Evolutionary conservation across 2,113 vertebrate species (phyloP).

Genomic region (Heterotilapia buettikoferi): DNA sequence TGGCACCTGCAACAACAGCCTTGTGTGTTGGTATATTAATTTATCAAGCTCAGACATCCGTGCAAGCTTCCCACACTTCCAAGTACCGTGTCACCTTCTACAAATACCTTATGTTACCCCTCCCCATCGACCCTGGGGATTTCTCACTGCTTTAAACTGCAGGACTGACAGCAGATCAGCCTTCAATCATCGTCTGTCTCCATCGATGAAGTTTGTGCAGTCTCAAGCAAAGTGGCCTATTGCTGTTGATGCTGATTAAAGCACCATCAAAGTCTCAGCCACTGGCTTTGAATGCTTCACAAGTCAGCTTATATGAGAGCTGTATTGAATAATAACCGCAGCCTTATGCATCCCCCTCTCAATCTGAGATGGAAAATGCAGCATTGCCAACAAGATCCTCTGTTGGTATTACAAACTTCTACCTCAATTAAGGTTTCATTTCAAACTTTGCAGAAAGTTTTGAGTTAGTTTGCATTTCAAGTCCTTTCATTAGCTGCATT

Average conservation of each 20-base stretch:
- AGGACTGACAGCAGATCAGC: not conserved
- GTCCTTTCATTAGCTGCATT: slow-evolving; percentile 32
- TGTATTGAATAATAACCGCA: not conserved
- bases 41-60: not conserved
- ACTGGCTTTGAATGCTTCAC: slow-evolving; percentile 15
- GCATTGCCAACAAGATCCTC: not conserved
- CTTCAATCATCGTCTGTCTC: slow-evolving; percentile 21
- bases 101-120: not conserved
- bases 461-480: not conserved
- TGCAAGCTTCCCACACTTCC: not conserved
- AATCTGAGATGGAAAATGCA: not conserved
- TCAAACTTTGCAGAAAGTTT: slow-evolving; percentile 35
- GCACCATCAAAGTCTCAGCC: slow-evolving; percentile 23
- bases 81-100: not conserved
- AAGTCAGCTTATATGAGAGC: slow-evolving; percentile 10
- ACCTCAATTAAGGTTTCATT: slow-evolving; percentile 14
- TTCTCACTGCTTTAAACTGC: slow-evolving; percentile 2
- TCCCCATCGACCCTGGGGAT: not conserved
- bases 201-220: not conserved
- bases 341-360: not conserved
- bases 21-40: not conserved
- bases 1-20: not conserved
- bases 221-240: not conserved
- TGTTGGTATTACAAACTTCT: slow-evolving; percentile 2
- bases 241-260: slow-evolving; percentile 30